These are phyloP conservation scores for Eudyptes chrysolophus DNA, from an alignment of 2,113 vertebrate genomes.

Conservation along the genomic window DNA sequence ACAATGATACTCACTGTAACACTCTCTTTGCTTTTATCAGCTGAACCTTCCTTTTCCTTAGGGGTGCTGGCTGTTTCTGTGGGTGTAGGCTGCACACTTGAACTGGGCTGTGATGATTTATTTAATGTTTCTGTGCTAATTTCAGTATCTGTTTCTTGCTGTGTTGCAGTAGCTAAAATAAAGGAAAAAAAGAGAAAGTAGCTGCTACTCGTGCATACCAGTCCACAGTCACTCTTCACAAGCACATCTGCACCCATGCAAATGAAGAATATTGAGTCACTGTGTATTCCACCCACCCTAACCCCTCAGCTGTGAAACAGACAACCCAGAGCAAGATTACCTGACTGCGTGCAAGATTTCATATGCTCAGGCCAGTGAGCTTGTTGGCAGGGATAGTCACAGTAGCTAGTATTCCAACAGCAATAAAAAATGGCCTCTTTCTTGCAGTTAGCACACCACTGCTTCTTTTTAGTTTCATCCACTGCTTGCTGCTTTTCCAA, in stretches of 20 bases:
- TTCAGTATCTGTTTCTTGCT: conserved; percentile 91
- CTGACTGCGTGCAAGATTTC: conserved; percentile 98
- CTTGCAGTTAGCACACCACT: conserved; percentile 97
- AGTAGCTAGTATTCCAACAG: conserved; percentile 99
- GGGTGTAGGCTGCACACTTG: conserved; percentile 78
- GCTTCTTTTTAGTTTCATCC: conserved; percentile 98
- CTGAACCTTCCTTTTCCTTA: conserved; percentile 83
- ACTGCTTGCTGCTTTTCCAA: conserved; percentile 93
- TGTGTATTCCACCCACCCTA: neutral
- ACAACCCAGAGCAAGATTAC: conserved; percentile 63
- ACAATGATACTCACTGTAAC: conserved; percentile 77
- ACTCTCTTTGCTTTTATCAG: conserved; percentile 89
- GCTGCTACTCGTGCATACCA: neutral
- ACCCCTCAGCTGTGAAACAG: neutral
- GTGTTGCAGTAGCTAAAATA: conserved; percentile 87
- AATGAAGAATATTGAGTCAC: neutral
- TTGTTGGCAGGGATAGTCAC: conserved; percentile 97
- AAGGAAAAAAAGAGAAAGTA: conserved; percentile 1
- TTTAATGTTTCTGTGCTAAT: conserved; percentile 78
- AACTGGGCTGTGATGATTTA: conserved; percentile 82
- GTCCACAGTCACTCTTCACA: neutral
- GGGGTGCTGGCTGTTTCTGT: conserved; percentile 75
- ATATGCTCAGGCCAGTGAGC: conserved; percentile 98
- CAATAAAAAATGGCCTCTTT: conserved; percentile 99
- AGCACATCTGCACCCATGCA: neutral